Evolutionary conservation across 2,113 vertebrate species (phyloP).

Genomic region (Cairina moschata): DNA sequence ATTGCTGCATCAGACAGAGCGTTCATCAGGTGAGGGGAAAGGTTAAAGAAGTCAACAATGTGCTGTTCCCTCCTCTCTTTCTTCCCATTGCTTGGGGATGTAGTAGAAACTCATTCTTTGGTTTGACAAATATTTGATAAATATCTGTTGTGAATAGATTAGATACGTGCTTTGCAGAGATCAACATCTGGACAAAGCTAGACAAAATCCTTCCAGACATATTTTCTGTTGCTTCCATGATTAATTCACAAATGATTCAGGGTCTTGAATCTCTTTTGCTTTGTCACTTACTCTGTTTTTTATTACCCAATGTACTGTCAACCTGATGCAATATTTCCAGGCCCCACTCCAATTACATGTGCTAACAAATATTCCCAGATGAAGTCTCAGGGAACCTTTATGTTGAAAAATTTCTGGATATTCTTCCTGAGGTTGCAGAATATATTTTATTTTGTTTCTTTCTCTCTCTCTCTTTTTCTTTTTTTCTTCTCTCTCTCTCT

Average conservation of each 20-base stretch:
- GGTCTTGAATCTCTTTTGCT: background rate
- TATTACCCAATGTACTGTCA: background rate
- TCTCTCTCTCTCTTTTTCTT: background rate
- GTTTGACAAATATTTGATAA: background rate
- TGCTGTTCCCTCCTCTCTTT: background rate
- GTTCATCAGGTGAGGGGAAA: background rate
- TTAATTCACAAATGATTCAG: background rate
- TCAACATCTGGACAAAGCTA: background rate
- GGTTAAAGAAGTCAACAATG: background rate
- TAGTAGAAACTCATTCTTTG: background rate
- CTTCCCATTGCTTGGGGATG: background rate
- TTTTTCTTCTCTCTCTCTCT: background rate
- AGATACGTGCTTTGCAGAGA: background rate
- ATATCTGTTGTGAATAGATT: background rate
- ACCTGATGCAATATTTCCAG: background rate
- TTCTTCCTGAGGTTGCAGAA: background rate
- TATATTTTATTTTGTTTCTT: background rate
- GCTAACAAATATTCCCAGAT: background rate
- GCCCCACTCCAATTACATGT: background rate
- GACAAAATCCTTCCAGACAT: background rate
- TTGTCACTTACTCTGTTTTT: background rate
- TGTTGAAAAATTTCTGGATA: background rate
- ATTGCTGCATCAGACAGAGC: background rate
- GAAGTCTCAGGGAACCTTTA: background rate
- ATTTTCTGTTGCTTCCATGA: background rate